Base-by-base conservation (phyloP, 2,797 vertebrate genomes). In the Melanotaenia boesemani region DNA sequence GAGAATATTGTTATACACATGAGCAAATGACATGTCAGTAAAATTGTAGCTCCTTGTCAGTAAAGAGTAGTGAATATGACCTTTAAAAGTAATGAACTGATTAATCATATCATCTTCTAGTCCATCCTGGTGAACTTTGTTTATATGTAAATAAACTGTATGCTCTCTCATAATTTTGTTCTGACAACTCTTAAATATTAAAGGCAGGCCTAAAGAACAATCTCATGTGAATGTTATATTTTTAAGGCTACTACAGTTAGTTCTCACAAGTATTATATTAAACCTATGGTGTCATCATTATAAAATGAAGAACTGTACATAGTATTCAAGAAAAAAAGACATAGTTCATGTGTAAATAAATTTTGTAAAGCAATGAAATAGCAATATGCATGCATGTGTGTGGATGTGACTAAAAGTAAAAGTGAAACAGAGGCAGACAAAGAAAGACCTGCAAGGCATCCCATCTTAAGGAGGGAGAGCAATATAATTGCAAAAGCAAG, bases 401-500 rank as follows among this genome's bases (percentile, higher is more conserved):
- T 41, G 60, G 16, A 41, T 32, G 37, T 59, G 12, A 55, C 12
- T 13, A 36, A 63, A 61, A 63, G 54, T 61, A 62, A 74, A 61
- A 63, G 52, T 62, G 39, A 67, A 37, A 67, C 41, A 70, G 60
- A 63, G n/a, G 70, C 75, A 83, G 69, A 90, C 77, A 88, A 83
- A 87, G 79, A 83, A n/a, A 59, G 77, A 81, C 72, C 80, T 63
- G 67, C 74, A 76, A 72, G 80, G 77, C 72, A 77, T 83, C 74
- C 77, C 54, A 50, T 86, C 78, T 82, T 71, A 78, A 75, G 83
- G 64, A 86, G 73, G 50, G 52, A 59, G 79, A 83, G 82, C 79
- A 80, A 84, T 86, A 86, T 82, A 84, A 91, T 87, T 85, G 86
- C 72, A 86, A 89, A 90, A 88, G 88, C 87, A 81, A 80, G 82